Base-by-base conservation (phyloP, 2,113 vertebrate genomes). In the Sebastes fasciatus region DNA sequence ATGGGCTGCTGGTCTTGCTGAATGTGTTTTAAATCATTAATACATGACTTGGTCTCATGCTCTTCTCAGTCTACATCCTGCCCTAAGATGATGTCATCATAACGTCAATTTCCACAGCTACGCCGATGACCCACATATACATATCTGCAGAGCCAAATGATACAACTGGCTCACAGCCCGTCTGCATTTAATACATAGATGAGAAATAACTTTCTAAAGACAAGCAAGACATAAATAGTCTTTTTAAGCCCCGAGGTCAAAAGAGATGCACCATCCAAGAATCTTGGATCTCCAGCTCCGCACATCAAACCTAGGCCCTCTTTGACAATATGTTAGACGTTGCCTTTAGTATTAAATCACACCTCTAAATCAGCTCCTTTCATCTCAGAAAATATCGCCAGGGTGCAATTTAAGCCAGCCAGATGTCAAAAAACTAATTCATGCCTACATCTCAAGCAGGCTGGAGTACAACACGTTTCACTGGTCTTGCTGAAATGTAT, bases 401-500 rank as follows among this genome's bases (percentile, higher is more conserved):
- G 7, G 6, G 43, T 64, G 51, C n/a, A 57, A 43, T 64, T 74
- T 26, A n/a, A 71, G 14, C 40, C 57, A 49, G 49, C 21, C 64
- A 73, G 16, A 61, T 57, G 51, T 54, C 61, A 75, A 75, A 85
- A 89, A 77, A 34, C 40, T 26, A 43, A 75, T 54, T 48, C 45
- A 69, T 77, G 78, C 67, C 76, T 64, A 80, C 46, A 84, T 75
- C 64, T 73, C 23, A 51, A 69, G 52, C 52, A 40, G 26, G 19
- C 75, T 40, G 23, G 21, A 79, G 64, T 46, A 55, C 10, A 17
- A 48, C 21, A 62, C 67, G 26, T 86, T 71, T 74, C 48, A 81
- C 52, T 80, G 70, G n/a, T 69, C 11, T 79, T 5, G 26, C 43
- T 65, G 55, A 81, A 80, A 83, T 67, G 54, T 86, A 45, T 17